Evolutionary conservation across 2,888 invertebrate species (phyloP), one percentile per base, ranked within the genome.

Genomic region (Gymnocheta viridis): DNA sequence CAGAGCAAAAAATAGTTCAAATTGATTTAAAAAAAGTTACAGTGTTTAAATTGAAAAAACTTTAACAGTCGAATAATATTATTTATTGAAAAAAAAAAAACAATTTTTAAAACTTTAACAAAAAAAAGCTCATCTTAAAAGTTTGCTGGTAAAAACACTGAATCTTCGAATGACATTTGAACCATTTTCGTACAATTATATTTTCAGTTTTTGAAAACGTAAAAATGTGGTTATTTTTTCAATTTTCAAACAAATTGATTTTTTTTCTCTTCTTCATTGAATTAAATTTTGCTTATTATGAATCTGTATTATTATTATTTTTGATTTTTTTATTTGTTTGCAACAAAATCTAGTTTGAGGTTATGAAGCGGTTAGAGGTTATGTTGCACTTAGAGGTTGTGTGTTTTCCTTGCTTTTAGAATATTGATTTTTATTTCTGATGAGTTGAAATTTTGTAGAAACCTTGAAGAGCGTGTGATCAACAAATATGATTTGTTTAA

Each of bases 371-470:
- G 27, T 62, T 64, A 41, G 29, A 58, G 66, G 54, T 64, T 54
- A 62, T 51, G 24, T 32, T 56, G 14, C 17, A 6, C 4, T 67
- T 67, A 29, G 32, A 22, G 67, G 24, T 56, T 12, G 41, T 38
- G 12, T 44, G 5, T 24, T 27, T 41, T 27, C 76, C 56, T 58
- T 77, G 76, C 47, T 22, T 35, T 47, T 67, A 35, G 67, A 35
- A 69, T 49, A 69, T 27, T 60, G 27, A 38, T 4, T 56, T 66
- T n/a, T 12, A 14, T 29, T 73, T 56, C 54, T 27, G n/a, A 2
- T 54, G 19, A 29, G 7, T 54, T 29, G 3, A 54, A 64, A 51
- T 64, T 41, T 51, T 54, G 4, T 22, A 22, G 24, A 2, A 54
- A n/a, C 51, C 27, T 54, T 54, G 9, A 72, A 9, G 14, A 1